Conservation (phyloP, 2,888 invertebrate genomes). For the Gortyna flavago region DNA sequence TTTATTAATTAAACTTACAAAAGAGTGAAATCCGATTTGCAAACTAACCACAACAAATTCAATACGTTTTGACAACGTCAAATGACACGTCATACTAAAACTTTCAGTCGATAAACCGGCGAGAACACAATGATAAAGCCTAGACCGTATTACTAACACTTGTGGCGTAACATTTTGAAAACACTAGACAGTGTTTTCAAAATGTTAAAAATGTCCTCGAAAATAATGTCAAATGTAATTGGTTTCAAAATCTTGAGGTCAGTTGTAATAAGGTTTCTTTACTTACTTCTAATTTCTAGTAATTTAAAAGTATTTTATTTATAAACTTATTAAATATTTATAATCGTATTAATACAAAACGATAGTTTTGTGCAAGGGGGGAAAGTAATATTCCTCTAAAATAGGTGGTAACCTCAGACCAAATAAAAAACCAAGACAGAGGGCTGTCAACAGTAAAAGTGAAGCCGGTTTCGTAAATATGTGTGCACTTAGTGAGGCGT, state of each 20-base stretch:
- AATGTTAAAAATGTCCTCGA: too few species aligned
- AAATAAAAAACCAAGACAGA: too few species aligned
- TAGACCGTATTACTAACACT: neutral
- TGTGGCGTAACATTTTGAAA: neutral
- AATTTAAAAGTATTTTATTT: too few species aligned
- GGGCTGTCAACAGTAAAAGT: too few species aligned
- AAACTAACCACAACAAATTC: constrained; percentile 60
- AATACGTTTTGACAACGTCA: constrained; percentile 59
- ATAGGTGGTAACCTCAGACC: neutral
- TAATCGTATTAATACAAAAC: too few species aligned
- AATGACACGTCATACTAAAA: constrained; percentile 55
- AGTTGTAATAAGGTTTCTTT: neutral
- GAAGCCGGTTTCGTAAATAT: too few species aligned
- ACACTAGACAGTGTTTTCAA: too few species aligned
- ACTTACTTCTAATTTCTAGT: neutral
- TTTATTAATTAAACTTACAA: constrained; percentile 41
- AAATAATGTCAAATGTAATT: neutral
- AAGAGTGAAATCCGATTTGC: constrained; percentile 22
- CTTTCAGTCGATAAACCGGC: neutral
- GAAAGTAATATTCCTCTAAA: neutral
- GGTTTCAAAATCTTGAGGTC: neutral
- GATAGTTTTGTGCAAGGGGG: too few species aligned
- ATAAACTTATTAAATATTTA: too few species aligned
- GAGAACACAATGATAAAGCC: constrained; percentile 22
- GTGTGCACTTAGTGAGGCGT: too few species aligned